Base-by-base conservation (phyloP, 2,113 vertebrate genomes). In the Toxostoma redivivum region DNA sequence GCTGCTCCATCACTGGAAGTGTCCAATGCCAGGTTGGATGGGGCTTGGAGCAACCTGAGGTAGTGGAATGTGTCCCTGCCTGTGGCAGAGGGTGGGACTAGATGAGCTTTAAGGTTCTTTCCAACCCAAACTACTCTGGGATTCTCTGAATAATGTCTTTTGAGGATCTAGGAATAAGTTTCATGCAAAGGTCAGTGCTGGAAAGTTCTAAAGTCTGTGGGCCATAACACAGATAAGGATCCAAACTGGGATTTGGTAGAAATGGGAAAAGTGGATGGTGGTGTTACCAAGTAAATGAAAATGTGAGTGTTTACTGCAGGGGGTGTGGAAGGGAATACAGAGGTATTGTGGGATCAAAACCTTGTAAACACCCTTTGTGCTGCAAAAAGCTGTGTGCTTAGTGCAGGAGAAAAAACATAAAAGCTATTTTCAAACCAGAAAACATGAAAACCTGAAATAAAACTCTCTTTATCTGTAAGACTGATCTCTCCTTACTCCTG, bases 1-100 rank as follows among this genome's bases (percentile, higher is more conserved):
- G 22, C 27, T 86, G 37, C 18, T 31, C 15, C 18, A 37, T 44
- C 37, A 44, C 53, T 77, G 54, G 33, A 2, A 53, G 10, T 77
- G 38, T 16, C 54, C 27, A 28, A 23, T 45, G 45, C 6, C 5
- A 45, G 45, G 22, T 0, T 86, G 33, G 45, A 53, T 0, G 0
- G 45, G 33, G 28, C 38, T 69, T 60, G 33, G 54, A 60, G 45
- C 27, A 69, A 0, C 33, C 37, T 69, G 28, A 11, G 27, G 0
- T 1, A 33, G 45, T 51, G 27, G 27, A 19, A 77, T 3, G 15
- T 60, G 19, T 45, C 38, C 33, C 37, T 77, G 62, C 18, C 37
- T 0, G 0, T 44, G 22, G 37, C 21, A 44, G 37, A 8, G 15
- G 5, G 2, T 50, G 44, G 31, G 4, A 27, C 11, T 60, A 22